These are phyloP conservation scores for Machaerirhynchus nigripectus DNA, from an alignment of 2,113 vertebrate genomes.

Conservation along the genomic window DNA sequence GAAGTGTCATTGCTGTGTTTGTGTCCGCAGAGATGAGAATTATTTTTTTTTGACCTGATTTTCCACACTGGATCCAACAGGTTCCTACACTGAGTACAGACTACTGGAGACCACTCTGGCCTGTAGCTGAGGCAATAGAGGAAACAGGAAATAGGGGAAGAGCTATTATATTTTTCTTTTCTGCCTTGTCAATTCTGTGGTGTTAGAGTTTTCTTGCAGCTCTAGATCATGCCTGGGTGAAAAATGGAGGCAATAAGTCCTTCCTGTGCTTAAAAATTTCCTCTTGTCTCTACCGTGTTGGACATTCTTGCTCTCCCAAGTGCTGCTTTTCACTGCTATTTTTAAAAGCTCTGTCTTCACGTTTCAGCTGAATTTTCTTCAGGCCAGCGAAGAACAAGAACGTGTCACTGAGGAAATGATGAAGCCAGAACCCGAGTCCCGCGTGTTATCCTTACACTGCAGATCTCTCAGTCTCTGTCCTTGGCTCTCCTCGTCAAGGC, in stretches of 20 bases:
- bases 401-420: background rate
- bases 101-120: background rate
- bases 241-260: background rate
- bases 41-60: background rate
- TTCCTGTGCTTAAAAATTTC: background rate
- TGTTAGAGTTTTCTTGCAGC: background rate
- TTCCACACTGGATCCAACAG: background rate
- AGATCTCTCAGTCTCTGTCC: background rate
- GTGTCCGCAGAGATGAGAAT: background rate
- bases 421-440: background rate
- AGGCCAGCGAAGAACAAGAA: background rate
- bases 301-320: background rate
- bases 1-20: background rate
- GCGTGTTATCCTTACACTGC: background rate
- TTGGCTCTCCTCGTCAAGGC: background rate
- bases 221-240: background rate
- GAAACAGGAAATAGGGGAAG: background rate
- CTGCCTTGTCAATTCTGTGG: background rate
- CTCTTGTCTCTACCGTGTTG: background rate
- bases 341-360: background rate
- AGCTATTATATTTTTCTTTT: fast-evolving
- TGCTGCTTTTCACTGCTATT: background rate
- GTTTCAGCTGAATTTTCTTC: background rate
- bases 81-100: background rate
- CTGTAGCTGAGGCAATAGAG: background rate